Evolutionary conservation across 1,140 invertebrate genomes (phyloP), one percentile per base, ranked within the genome.

Genomic region (Drosophila nigromelanica): DNA sequence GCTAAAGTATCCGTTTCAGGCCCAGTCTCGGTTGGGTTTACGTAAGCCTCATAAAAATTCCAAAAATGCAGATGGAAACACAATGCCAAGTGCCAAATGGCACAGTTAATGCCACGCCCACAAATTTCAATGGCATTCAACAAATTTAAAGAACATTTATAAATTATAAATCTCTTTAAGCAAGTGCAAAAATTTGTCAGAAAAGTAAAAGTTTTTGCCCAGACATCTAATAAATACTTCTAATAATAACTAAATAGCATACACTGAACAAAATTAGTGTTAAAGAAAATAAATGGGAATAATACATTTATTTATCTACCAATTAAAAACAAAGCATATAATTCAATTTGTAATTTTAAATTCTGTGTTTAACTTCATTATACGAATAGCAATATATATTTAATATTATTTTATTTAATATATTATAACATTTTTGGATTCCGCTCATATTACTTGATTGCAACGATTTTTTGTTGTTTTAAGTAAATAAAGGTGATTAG

Each of bases 331-430:
- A 18, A 18, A 2, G 2, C 1, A 18, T 18, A 18, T 18, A 2
- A 18, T 11, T 45, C 18, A 18, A 18, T 45, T 42, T 42, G n/a
- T 42, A 14, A 14, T 5, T 42, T 15, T 21, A 15, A 42, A 42
- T 5, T 14, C n/a, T 42, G 40, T n/a, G n/a, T 6, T 42, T 24
- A 24, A 4, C 21, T 24, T 24, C 3, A 24, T 24, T 24, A 1
- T 24, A 3, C 21, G 3, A 24, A 24, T 24, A 18, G 2, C 18
- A 18, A 18, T 24, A 4, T 3, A 24, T 6, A 33, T 33, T 33
- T 1, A 95, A 92, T 91, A 94, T 94, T 94, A 95, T 94, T 91
- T 30, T 14, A 6, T 3, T 35, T 12, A 45, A 7, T 18, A 18
- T 18, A 18, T 1, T 18, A 18, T n/a, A n/a, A n/a, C n/a, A n/a